These are phyloP conservation scores for Montifringilla adamsi DNA, from an alignment of 2,113 vertebrate genomes.

Conservation along the genomic window DNA sequence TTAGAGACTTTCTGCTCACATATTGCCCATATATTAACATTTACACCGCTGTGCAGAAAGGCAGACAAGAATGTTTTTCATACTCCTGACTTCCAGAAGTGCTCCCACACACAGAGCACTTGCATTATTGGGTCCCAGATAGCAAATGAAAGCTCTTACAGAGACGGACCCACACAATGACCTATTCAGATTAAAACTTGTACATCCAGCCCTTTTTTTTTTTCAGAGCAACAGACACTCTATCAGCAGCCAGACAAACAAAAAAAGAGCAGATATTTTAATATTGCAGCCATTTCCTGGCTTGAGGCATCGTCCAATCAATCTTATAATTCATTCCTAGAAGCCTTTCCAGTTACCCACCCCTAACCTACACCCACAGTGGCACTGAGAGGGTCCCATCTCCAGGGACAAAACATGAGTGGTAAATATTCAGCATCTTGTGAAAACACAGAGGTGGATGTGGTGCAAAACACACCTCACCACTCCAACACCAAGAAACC, in stretches of 20 bases:
- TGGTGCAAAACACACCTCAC: not conserved
- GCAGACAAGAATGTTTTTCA: slow-evolving; percentile 4
- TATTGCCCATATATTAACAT: not conserved
- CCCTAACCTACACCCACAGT: not conserved
- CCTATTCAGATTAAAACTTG: not conserved
- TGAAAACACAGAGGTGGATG: not conserved
- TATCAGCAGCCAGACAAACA: not conserved
- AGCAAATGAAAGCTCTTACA: slow-evolving; percentile 23
- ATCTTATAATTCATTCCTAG: not conserved
- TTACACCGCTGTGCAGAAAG: not conserved
- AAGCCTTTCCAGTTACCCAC: not conserved
- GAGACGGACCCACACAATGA: not conserved
- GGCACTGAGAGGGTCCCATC: not conserved
- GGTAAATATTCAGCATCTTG: not conserved
- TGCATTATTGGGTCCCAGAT: not conserved
- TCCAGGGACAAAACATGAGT: not conserved
- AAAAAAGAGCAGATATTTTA: not conserved
- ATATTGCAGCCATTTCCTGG: not conserved
- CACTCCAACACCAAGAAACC: not conserved
- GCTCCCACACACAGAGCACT: not conserved
- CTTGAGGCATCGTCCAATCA: not conserved
- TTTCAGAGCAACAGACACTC: not conserved
- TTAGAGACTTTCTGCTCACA: not conserved
- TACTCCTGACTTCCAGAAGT: not conserved
- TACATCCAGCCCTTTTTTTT: not conserved